phyloP scores from a whole-genome alignment of 2,888 invertebrate species.

The Athalia circularis region DNA sequence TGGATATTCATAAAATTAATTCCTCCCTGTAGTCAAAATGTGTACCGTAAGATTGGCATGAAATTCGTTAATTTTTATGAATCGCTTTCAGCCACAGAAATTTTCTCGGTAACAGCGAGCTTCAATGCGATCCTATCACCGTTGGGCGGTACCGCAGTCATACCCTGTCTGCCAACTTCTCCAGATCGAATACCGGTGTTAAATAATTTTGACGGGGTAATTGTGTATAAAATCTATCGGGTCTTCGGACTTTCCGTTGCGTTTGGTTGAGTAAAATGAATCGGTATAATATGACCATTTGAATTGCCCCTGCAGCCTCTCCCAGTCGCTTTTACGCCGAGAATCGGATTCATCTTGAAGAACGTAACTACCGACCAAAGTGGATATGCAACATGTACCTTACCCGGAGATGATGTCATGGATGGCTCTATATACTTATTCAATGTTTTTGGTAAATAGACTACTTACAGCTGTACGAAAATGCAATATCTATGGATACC shows the following conservation, averaged over 20 bases:
- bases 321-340: constrained; percentile 71
- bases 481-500: background rate
- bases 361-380: constrained; percentile 65
- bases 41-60: background rate
- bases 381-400: constrained; percentile 31
- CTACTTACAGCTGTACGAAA: too few species aligned
- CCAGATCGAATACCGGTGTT: constrained; percentile 65
- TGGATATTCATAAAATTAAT: too few species aligned
- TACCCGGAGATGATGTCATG: too few species aligned
- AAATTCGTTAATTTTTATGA: constrained; percentile 33
- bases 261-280: too few species aligned
- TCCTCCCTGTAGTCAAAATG: background rate
- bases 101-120: constrained; percentile 67
- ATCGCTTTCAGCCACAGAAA: constrained; percentile 72
- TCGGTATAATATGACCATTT: constrained; percentile 6
- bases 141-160: constrained; percentile 71
- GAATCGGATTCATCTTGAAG: constrained; percentile 73
- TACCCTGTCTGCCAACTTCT: constrained; percentile 81
- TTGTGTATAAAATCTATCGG: background rate
- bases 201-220: background rate
- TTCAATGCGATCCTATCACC: constrained; percentile 54
- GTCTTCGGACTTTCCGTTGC: constrained; percentile 22
- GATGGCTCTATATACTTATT: too few species aligned
- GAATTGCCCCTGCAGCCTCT: constrained; percentile 61
- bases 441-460: too few species aligned